Conservation (phyloP, 2,888 invertebrate genomes). For the Pocota personata region DNA sequence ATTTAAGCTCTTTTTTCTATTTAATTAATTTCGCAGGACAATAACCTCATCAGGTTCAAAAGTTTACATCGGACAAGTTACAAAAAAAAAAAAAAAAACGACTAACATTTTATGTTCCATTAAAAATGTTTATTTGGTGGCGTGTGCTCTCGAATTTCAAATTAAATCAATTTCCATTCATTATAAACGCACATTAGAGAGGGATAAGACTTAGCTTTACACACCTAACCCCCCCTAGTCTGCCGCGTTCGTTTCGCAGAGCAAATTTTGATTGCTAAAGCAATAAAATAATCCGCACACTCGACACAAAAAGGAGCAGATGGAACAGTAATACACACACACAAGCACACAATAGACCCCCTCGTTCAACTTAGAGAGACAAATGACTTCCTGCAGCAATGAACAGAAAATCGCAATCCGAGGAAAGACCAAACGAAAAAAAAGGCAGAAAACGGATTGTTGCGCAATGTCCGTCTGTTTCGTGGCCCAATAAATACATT, state of each 20-base stretch:
- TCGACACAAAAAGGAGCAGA: conserved; percentile 30
- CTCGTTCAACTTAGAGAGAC: conserved; percentile 58
- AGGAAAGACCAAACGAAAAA: conserved; percentile 3
- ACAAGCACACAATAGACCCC: conserved; percentile 7
- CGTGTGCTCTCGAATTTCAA: conserved; percentile 28
- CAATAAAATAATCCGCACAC: conserved; percentile 46
- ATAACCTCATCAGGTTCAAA: conserved; percentile 5
- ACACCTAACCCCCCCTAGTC: not conserved
- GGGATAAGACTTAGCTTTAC: not conserved
- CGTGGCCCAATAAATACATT: conserved; percentile 72
- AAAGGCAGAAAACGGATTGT: conserved; percentile 42
- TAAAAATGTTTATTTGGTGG: conserved; percentile 1
- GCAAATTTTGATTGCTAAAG: conserved; percentile 40
- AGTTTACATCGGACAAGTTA: not conserved
- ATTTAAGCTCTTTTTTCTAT: too few relatives aligned
- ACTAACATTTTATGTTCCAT: not conserved
- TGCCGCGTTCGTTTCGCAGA: not conserved
- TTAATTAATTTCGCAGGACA: not conserved
- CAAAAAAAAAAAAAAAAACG: too few relatives aligned
- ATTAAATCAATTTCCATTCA: conserved; percentile 66
- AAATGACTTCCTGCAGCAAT: conserved; percentile 72
- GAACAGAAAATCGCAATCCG: conserved; percentile 68
- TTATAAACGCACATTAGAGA: conserved; percentile 30
- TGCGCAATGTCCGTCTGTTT: conserved; percentile 70
- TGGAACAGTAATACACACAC: conserved; percentile 30